Evolutionary conservation across 2,113 vertebrate species (phyloP), one percentile per base, ranked within the genome.

Genomic region (Grallaria varia): DNA sequence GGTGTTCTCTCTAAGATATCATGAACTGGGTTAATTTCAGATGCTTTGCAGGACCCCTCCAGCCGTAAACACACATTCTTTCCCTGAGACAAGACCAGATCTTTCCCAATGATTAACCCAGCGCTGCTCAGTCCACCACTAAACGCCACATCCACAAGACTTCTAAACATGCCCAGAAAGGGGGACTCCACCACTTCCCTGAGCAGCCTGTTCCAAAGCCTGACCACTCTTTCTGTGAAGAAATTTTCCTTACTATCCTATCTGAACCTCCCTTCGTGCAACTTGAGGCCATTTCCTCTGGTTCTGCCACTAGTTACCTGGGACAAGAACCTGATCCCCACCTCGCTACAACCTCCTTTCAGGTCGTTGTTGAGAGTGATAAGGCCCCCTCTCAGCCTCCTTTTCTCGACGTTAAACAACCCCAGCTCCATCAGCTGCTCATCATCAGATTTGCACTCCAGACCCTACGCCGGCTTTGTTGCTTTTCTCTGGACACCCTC

Each of bases 401-500:
- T 39, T 82, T 82, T 21, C 33, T 59, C 39, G 11, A 45, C 18
- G 30, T 39, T 82, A 45, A 68, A 40, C 5, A 39, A 14, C 12
- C 15, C 9, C 10, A 75, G 24, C 13, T 45, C n/a, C 7, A 13
- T 60, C 53, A 68, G 20, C 14, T 68, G 23, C 24, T 25, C 24
- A 10, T 67, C 4, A n/a, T 0, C 28, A 24, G 16, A n/a, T 0
- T 3, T 4, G 33, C 18, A 33, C 28, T 74, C 33, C 39, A 67
- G 28, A 39, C 16, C 15, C 10, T 68, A 53, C 0, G 0, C 9
- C 23, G 52, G 10, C 19, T 39, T n/a, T 0, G 0, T 14, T 30
- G 8, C 19, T 13, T 10, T 74, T 66, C 45, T 20, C 53, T 40
- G n/a, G 28, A 21, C n/a, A 14, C 1, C 1, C 10, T 60, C 13